Evolutionary conservation across 92 coral and sea anemone genomes (phyloP).

Genomic region (Umimayanthus chanpuru): DNA sequence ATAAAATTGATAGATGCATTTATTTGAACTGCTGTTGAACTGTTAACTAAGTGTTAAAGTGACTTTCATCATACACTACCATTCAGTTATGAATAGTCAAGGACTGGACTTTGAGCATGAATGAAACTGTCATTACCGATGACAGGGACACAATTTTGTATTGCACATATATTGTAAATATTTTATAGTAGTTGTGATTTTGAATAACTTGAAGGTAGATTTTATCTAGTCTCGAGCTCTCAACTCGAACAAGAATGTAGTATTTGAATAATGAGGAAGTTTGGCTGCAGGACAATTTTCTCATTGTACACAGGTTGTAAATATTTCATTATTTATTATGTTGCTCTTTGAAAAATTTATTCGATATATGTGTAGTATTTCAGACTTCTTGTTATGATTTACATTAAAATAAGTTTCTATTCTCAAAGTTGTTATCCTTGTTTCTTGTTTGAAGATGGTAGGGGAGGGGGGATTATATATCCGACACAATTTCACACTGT

Average conservation of each 20-base stretch:
- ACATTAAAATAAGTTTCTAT: conserved; percentile 22
- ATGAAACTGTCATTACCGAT: conserved; percentile 16
- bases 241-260: conserved; percentile 14
- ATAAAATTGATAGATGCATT: not conserved
- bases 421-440: not conserved
- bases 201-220: not conserved
- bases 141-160: not conserved
- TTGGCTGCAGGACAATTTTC: conserved; percentile 23
- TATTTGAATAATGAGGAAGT: conserved; percentile 7
- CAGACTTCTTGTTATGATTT: conserved; percentile 23
- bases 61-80: conserved; percentile 2
- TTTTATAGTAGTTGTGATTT: conserved; percentile 10
- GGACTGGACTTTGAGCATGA: not conserved
- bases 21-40: not conserved
- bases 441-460: no score
- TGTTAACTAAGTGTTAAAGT: not conserved
- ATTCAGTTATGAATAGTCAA: not conserved
- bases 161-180: conserved; percentile 9
- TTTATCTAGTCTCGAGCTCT: not conserved
- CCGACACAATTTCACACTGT: no score
- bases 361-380: conserved; percentile 19
- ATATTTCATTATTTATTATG: conserved; percentile 22
- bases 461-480: no score
- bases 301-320: conserved; percentile 11
- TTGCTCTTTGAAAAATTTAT: conserved; percentile 13